Base-by-base conservation (phyloP, 2,888 invertebrate genomes). In the Mechanitis messenoides region DNA sequence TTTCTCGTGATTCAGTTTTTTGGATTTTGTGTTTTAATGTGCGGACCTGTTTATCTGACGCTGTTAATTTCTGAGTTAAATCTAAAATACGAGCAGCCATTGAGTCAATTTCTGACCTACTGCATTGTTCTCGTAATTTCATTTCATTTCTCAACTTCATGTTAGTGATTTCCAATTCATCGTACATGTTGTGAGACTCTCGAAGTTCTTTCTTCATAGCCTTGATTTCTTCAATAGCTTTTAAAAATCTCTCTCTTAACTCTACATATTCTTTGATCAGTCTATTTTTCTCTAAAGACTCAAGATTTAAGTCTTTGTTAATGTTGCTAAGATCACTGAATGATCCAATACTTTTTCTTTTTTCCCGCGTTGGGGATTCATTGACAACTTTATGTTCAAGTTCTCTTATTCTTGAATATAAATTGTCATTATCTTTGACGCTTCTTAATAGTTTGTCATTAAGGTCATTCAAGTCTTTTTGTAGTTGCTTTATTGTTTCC, bases 71-170 rank as follows among this genome's bases (percentile, higher is more conserved):
- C 60, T 93, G 92, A 0, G 96, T 96, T 42, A 97, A 86, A 78
- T 96, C 96, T 76, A 96, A 93, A 63, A 97, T 94, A 57, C 96
- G 92, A 33, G 94, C 94, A 0, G 95, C 95, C 93, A 97, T 94
- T 72, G 96, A 85, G 67, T 94, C 93, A 50, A 95, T 91, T 80
- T 97, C 95, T 0, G 94, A 94, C 68, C 92, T 87, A 69, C 93
- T 92, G 59, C 93, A 92, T 69, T 94, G 93, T 68, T 91, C 92
- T 64, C 92, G 85, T 1, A 92, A 80, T 64, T 92, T 92, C 74
- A 95, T 90, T 74, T 95, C 95, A 74, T 95, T 94, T 66, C 92
- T 92, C 57, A 95, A 87, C 60, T 94, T 93, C 69, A 94, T 92
- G 72, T 95, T 94, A n/a, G 94, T 93, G 60, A 96, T 87, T 77